Base-by-base conservation (phyloP, 2,888 invertebrate species). In the Melanostoma scalare region DNA sequence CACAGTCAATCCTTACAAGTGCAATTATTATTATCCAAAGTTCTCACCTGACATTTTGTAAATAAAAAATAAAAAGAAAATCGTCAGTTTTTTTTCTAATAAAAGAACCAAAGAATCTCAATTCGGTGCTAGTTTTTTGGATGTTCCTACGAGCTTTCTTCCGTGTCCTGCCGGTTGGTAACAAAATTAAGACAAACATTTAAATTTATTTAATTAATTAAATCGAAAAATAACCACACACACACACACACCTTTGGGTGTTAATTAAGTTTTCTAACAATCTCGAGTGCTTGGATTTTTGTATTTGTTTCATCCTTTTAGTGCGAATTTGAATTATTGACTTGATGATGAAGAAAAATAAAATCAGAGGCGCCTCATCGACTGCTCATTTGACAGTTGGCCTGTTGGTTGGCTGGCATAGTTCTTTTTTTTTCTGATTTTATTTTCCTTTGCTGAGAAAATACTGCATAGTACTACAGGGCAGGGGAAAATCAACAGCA, bases 71-170 rank as follows among this genome's bases (percentile, higher is more conserved):
- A 48, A 40, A n/a, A n/a, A 20, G 20, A 60, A 52, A 42, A 4
- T 20, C 8, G 33, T 20, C 20, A 20, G 20, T 38, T 63, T 30
- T 33, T 53, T 5, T n/a, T 5, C 10, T 6, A 44, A 44, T 44
- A 60, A 46, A 40, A 65, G 30, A 56, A 55, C 53, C 40, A 33
- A 48, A 71, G 42, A 60, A 46, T 81, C 48, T 48, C n/a, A 35
- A 48, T 53, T 74, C 71, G 68, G 56, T 50, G 48, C 50, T n/a
- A 68, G 56, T 77, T 87, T 88, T 87, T 90, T 90, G 89, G 90
- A 90, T 91, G 91, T 89, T 90, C 86, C 90, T 91, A 87, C 89
- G 90, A 88, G 89, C 88, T 86, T 88, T 90, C 86, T 88, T 89
- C 86, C 90, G 89, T 87, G 87, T 90, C 84, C 87, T 90, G 88